Conservation (phyloP, 1,140 invertebrate genomes). For the Euura lappo region DNA sequence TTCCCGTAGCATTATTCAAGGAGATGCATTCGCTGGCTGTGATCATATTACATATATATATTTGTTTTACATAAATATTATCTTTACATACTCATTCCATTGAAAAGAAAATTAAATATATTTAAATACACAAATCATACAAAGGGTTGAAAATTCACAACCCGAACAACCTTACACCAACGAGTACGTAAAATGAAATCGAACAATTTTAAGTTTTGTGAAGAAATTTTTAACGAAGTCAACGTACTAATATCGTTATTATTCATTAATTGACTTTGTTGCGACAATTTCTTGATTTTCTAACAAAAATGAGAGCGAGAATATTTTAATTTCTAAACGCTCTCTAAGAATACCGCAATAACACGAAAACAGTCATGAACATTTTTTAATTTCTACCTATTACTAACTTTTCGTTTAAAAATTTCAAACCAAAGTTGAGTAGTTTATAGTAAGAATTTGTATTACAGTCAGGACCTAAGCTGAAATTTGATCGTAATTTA, state of each 20-base stretch:
- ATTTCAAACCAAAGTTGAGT: background rate
- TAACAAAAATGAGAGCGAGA: background rate
- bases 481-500: too few relatives aligned
- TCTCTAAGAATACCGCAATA: background rate
- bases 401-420: background rate
- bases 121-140: too few relatives aligned
- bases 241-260: too few relatives aligned
- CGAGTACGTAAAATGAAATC: too few relatives aligned
- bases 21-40: conserved; percentile 1
- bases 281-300: background rate
- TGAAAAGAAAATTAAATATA: too few relatives aligned
- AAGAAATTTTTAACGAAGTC: too few relatives aligned
- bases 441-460: background rate
- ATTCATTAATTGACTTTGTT: too few relatives aligned
- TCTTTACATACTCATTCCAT: too few relatives aligned
- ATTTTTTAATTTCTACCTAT: conserved; percentile 1
- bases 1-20: background rate
- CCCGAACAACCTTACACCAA: too few relatives aligned
- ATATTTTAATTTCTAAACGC: too few relatives aligned
- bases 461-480: background rate
- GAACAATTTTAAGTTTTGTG: too few relatives aligned
- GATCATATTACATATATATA: background rate
- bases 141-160: too few relatives aligned
- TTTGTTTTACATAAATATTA: background rate
- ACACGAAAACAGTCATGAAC: background rate